Percentiles rank a stretch among this genome's conserved stretches.
These are phyloP conservation scores for Danio choprae DNA, from an alignment of 2,797 vertebrate species.

Conservation along the genomic window DNA sequence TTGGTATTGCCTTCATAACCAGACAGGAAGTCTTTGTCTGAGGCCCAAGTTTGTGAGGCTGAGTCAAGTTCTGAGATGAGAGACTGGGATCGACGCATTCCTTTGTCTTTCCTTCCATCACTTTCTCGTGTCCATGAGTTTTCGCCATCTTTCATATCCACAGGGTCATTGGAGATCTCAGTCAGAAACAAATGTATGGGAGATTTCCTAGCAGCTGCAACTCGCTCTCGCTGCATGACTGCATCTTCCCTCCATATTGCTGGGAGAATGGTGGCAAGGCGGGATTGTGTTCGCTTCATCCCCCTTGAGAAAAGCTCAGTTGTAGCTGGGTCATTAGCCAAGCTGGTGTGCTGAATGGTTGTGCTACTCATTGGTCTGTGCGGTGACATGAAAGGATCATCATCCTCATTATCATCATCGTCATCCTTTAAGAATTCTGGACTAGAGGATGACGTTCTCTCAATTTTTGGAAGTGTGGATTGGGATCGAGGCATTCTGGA, in stretches of 20 bases:
- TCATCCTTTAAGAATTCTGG: constrained; percentile 81
- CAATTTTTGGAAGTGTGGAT: constrained; percentile 66
- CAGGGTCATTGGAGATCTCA: constrained; percentile 78
- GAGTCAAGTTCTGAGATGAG: constrained; percentile 79
- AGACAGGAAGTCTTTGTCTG: constrained; percentile 64
- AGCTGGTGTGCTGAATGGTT: constrained; percentile 74
- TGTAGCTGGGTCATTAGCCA: constrained; percentile 75
- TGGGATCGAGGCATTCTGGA: constrained; percentile 73
- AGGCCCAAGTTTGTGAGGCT: constrained; percentile 67
- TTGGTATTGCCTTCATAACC: constrained; percentile 57
- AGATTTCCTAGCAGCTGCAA: constrained; percentile 76
- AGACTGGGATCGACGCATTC: constrained; percentile 79
- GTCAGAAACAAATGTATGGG: constrained; percentile 85
- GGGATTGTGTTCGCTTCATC: constrained; percentile 85
- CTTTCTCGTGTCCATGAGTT: constrained; percentile 67
- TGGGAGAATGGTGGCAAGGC: constrained; percentile 83
- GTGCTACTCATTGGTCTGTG: constrained; percentile 68
- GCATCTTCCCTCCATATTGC: constrained; percentile 84
- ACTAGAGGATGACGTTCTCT: constrained; percentile 80
- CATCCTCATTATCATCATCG: constrained; percentile 80
- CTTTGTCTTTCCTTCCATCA: constrained; percentile 59
- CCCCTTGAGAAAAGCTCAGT: constrained; percentile 77
- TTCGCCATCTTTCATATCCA: constrained; percentile 70
- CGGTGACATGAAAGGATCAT: constrained; percentile 77
- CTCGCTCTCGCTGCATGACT: constrained; percentile 76